phyloP scores from a whole-genome alignment of 2,888 invertebrate species.

The Stenolophus ochropezus region DNA sequence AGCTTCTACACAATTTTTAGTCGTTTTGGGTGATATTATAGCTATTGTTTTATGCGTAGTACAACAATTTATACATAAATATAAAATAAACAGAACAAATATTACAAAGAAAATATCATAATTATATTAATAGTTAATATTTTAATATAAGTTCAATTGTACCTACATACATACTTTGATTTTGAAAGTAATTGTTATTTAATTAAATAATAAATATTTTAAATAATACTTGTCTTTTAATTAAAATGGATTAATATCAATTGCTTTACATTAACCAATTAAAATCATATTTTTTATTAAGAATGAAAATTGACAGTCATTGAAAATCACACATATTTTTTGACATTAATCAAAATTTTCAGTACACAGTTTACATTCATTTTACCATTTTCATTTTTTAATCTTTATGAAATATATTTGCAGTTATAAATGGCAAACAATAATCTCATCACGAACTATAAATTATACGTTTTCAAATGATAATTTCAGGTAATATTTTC shows the following conservation, averaged over 20 bases:
- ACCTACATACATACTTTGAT: too few relatives aligned
- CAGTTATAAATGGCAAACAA: not conserved
- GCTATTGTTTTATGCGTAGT: not conserved
- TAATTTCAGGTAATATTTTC: not conserved
- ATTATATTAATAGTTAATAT: too few relatives aligned
- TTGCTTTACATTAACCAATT: not conserved
- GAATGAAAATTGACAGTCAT: not conserved
- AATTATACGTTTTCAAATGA: not conserved
- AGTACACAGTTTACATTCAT: not conserved
- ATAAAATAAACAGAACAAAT: not conserved
- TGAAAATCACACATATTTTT: not conserved
- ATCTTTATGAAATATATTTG: not conserved
- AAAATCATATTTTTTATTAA: not conserved
- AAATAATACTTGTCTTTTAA: not conserved
- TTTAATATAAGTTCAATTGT: too few relatives aligned
- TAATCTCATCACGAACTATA: not conserved
- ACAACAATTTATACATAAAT: not conserved
- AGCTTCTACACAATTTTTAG: not conserved
- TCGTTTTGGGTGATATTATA: not conserved
- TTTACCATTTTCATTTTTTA: not conserved
- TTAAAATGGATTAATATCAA: not conserved
- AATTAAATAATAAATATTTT: too few relatives aligned
- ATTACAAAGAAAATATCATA: not conserved
- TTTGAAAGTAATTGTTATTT: too few relatives aligned
- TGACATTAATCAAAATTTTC: not conserved